phyloP scores from a whole-genome alignment of 2,888 invertebrate genomes.

The Aporophyla nigra region DNA sequence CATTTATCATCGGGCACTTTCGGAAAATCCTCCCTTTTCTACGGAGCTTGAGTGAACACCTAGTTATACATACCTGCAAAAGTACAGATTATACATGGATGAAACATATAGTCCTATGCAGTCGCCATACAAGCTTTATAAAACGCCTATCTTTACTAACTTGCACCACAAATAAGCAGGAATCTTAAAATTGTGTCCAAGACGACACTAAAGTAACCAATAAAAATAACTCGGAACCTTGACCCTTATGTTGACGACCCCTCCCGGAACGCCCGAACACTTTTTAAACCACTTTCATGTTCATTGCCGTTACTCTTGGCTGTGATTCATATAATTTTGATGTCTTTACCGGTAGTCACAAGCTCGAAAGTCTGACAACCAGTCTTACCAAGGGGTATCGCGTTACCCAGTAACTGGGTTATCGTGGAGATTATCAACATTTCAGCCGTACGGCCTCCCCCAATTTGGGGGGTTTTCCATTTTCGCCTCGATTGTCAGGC shows the following conservation, averaged over 20 bases:
- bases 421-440: too few relatives aligned
- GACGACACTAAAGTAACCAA: slow-evolving; percentile 59
- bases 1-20: too few relatives aligned
- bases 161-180: slow-evolving; percentile 52
- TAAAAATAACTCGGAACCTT: slow-evolving; percentile 66
- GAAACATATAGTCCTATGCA: not conserved
- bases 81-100: not conserved
- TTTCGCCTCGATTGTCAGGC: too few relatives aligned
- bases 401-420: not conserved
- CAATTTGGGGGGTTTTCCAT: too few relatives aligned
- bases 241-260: slow-evolving; percentile 47
- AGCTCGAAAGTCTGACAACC: not conserved
- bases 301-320: not conserved
- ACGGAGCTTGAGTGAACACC: too few relatives aligned
- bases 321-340: not conserved
- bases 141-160: not conserved
- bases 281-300: slow-evolving; percentile 44
- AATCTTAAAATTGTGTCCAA: slow-evolving; percentile 60
- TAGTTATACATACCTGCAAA: too few relatives aligned
- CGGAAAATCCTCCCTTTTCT: too few relatives aligned
- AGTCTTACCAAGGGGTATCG: not conserved
- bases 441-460: too few relatives aligned
- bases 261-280: slow-evolving; percentile 29
- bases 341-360: not conserved
- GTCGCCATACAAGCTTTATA: not conserved